Percentiles rank a stretch among this genome's conserved stretches.
Conservation (phyloP, 2,797 vertebrate species). For the Poecilia gillii region DNA sequence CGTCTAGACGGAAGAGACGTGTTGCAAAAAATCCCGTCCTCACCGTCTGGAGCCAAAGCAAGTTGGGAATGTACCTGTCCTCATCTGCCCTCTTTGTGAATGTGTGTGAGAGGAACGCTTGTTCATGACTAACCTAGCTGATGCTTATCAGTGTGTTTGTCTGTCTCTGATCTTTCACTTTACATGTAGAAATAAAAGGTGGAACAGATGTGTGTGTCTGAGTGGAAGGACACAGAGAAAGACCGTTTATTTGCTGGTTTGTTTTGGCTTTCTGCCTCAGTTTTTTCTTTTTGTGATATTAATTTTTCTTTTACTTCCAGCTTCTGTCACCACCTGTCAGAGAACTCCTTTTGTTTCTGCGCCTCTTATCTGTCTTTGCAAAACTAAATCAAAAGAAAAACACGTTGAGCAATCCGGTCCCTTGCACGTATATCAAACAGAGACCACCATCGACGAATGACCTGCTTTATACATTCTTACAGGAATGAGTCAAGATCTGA, state of each 20-base stretch:
- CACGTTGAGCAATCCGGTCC: slow-evolving; percentile 16
- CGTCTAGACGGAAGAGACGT: slow-evolving; percentile 79
- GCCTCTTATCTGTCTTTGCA: slow-evolving; percentile 20
- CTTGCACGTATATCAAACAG: slow-evolving; percentile 1
- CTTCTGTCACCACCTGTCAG: slow-evolving; percentile 64
- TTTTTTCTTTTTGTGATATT: background rate
- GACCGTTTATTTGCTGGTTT: slow-evolving; percentile 43
- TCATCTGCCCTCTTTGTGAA: slow-evolving; percentile 52
- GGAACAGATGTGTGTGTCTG: slow-evolving; percentile 61
- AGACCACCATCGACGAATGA: background rate
- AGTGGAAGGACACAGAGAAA: slow-evolving; percentile 20
- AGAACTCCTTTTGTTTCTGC: slow-evolving; percentile 37
- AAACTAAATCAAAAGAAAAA: slow-evolving; percentile 17
- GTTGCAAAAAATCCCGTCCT: slow-evolving; percentile 67
- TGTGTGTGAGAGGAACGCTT: slow-evolving; percentile 36
- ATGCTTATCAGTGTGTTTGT: slow-evolving; percentile 68
- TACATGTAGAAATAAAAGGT: slow-evolving; percentile 59
- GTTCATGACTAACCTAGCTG: slow-evolving; percentile 68
- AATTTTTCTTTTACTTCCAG: background rate
- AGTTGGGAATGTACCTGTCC: slow-evolving; percentile 68
- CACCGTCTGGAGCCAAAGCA: slow-evolving; percentile 70
- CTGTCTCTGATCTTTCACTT: slow-evolving; percentile 61
- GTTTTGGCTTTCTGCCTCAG: slow-evolving; percentile 38
- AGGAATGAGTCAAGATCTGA: slow-evolving; percentile 15
- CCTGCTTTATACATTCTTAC: background rate